Base-by-base conservation (phyloP, 1,140 invertebrate species). In the Drosophila kanapiae region DNA sequence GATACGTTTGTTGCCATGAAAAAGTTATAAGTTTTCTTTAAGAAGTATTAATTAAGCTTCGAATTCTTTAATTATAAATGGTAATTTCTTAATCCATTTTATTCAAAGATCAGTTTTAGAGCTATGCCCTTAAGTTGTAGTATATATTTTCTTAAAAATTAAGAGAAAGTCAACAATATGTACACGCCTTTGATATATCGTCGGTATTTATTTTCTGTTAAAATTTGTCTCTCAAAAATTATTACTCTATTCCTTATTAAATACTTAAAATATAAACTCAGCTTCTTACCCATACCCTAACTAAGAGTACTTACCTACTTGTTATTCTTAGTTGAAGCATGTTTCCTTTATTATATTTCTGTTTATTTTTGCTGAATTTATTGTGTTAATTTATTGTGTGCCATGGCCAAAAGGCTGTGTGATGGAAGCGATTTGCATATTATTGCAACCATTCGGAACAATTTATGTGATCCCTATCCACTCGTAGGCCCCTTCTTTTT, bases 381-480 rank as follows among this genome's bases (percentile, higher is more conserved):
- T 80, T 87, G 77, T 60, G 80, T 84, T 84, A 87, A 87, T 87
- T 87, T 87, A 87, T 87, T 74, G 78, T 64, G 72, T 86, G 63
- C 67, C 67, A 45, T 27, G 47, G 48, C 59, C 60, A 51, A 81
- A 81, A 65, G 75, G 18, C 65, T 35, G 42, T 43, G 69, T 49
- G 69, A 62, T 76, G 69, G 56, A 29, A 57, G 43, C 45, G 40
- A 86, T 86, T 86, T 86, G 83, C 83, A 86, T 86, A 82, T 87
- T 82, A 87, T 76, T 82, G 83, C 82, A 87, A 71, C 48, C 61
- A 71, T 70, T 78, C 78, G 14, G 18, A 48, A 67, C 49, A 65
- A 85, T 87, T 87, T 86, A 82, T 78, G 43, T 48, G 48, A 31
- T 29, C 37, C 27, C 72, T 47, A 23, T 49, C 42, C 42, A 31